Evolutionary conservation across 1,140 invertebrate genomes (phyloP), one percentile per base, ranked within the genome.

Genomic region (Yoshiicerus persimilis): DNA sequence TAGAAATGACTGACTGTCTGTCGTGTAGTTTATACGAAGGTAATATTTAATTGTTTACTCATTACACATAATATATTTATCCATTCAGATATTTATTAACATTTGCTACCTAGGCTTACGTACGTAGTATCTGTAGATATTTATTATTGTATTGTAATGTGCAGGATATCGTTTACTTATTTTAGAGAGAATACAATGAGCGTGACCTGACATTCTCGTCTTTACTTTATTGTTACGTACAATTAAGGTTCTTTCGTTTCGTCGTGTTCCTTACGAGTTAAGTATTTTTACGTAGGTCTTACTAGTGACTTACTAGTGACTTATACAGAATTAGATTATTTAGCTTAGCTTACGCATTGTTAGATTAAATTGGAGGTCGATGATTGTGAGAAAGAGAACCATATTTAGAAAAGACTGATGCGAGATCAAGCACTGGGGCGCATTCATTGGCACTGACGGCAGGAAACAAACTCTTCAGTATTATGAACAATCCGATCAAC

Each of bases 401-500:
- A 32, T 89, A 36, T 25, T 56, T 85, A 30, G 41, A 30, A 25
- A 89, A 39, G 16, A 84, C 70, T 80, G 86, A 64, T 34, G 70
- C 6, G 64, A 89, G 23, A 66, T 84, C 30, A 47, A 41, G n/a
- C 13, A 36, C 36, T 66, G 64, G 56, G 25, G 32, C 38, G 77
- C 87, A 87, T 23, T 86, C 36, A 84, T 34, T 84, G 75, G 88
- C 88, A 86, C 88, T 88, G n/a, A 88, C 88, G n/a, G 64, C 77
- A 20, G 90, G 90, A 47, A 90, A 86, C 13, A 90, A 80, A 87
- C 86, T 89, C 13, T 70, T 39, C 25, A 87, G 62, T 62, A 90
- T 88, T 16, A 90, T 85, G 13, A 89, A 70, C 9, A 91, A 36
- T 39, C 90, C 90, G 13, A 89, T 27, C 11, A 91, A 56, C 90